A percentile compares a stretch with the other conserved stretches of the same genome.
Evolutionary conservation across 2,797 vertebrate species (phyloP).

Genomic region (Syngnathus acus): DNA sequence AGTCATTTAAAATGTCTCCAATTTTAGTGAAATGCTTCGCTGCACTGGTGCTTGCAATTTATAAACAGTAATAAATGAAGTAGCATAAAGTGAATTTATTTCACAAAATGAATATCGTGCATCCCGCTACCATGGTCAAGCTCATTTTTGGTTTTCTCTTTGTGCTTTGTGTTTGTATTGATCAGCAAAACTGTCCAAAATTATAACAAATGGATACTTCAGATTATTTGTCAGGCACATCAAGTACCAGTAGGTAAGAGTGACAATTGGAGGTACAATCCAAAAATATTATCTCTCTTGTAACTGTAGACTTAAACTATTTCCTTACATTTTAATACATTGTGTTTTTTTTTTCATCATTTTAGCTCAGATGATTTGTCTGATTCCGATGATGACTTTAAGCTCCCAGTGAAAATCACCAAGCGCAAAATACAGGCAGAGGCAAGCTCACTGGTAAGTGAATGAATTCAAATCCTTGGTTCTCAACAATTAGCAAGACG

Average conservation of each 20-base stretch:
- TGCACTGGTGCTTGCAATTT: not conserved
- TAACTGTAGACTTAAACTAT: not conserved
- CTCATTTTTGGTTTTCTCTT: not conserved
- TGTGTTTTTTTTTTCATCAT: not conserved
- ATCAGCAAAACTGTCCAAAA: not conserved
- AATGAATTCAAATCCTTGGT: not conserved
- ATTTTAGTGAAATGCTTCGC: not conserved
- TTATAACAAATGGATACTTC: not conserved
- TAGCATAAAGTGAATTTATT: not conserved
- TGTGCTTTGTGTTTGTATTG: not conserved
- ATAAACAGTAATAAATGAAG: not conserved
- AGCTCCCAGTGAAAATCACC: conserved; percentile 25
- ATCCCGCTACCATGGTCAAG: not conserved
- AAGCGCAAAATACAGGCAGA: conserved; percentile 41
- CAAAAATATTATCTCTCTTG: not conserved
- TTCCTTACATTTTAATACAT: not conserved
- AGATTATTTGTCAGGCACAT: conserved; percentile 11
- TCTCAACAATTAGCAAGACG: not conserved
- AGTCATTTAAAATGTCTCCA: not conserved
- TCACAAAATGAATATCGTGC: not conserved
- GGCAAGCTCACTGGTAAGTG: conserved; percentile 34
- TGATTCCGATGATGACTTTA: conserved; percentile 55
- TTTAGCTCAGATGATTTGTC: conserved; percentile 50
- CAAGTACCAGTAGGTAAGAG: conserved; percentile 39
- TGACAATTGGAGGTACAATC: not conserved